These are phyloP conservation scores for Plumapathes pennacea DNA, from an alignment of 92 coral and sea anemone species.

Conservation along the genomic window DNA sequence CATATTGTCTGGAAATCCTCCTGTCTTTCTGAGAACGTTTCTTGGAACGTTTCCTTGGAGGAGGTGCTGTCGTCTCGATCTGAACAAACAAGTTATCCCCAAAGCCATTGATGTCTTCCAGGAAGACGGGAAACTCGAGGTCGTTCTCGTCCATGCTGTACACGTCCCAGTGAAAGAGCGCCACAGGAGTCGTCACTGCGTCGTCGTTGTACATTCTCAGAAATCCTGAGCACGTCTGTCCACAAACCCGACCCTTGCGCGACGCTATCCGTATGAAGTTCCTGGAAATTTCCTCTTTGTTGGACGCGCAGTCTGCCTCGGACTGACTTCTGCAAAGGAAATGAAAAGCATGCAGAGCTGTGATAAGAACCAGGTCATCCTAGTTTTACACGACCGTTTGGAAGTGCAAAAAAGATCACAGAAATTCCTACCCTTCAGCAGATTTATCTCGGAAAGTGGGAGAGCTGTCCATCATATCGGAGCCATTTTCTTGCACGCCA, in stretches of 20 bases:
- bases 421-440: constrained; percentile 40
- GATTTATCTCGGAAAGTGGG: constrained; percentile 34
- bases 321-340: constrained; percentile 20
- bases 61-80: constrained; percentile 96
- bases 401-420: too few relatives aligned
- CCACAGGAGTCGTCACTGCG: constrained; percentile 73
- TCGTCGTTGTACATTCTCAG: constrained; percentile 78
- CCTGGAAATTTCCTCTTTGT: constrained; percentile 37
- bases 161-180: constrained; percentile 95
- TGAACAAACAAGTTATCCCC: constrained; percentile 85
- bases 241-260: constrained; percentile 75
- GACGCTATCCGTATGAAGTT: constrained; percentile 80
- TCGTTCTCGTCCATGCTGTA: constrained; percentile 78
- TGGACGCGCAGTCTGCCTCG: constrained; percentile 41
- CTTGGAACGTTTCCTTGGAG: constrained; percentile 77
- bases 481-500: constrained; percentile 49
- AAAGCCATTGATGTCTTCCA: constrained; percentile 73
- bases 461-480: constrained; percentile 57
- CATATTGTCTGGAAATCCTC: constrained; percentile 19
- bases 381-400: too few relatives aligned
- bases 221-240: constrained; percentile 81
- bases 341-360: too few relatives aligned
- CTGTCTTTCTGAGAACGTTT: constrained; percentile 74
- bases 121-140: constrained; percentile 81
- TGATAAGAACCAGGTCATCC: too few relatives aligned